Evolutionary conservation across 2,888 invertebrate species (phyloP), one percentile per base, ranked within the genome.

Genomic region (Diadegma fenestrale): DNA sequence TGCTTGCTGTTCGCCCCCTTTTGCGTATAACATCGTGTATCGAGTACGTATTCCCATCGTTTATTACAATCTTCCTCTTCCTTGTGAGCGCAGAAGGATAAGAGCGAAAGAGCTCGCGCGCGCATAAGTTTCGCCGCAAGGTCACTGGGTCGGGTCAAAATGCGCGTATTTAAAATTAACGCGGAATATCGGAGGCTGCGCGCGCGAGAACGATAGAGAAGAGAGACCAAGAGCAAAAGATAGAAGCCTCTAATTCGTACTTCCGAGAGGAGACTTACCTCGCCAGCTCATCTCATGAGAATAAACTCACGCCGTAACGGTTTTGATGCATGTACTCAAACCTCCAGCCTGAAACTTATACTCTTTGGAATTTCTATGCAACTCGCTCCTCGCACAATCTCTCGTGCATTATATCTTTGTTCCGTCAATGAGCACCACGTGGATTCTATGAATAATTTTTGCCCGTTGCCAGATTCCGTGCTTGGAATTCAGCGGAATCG

Each of bases 131-230:
- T 43, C 72, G 64, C 61, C 61, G 48, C 19, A 48, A 58, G 80
- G 85, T 82, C 85, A 85, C 85, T 85, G 85, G 85, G 85, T 85
- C 85, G 64, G 82, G 85, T 85, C 85, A 80, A 43, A 45, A 85
- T 69, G 78, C 79, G 85, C 80, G 80, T 85, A 85, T 85, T 80
- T 85, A 80, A 80, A 82, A 85, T 85, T 85, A 85, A 85, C 80
- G 82, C 80, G 82, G 79, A 79, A 82, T 82, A 85, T 82, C 58
- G 69, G 77, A 81, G 77, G 69, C 51, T 72, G 45, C 14, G 58
- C 26, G 58, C 26, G 58, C 54, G 37, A 63, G 73, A 33, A 61
- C 61, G 33, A 68, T 63, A 64, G 80, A 64, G 41, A 54, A 63
- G 17, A 17, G 45, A 37, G 64, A 76, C 17, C 30, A n/a, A 30